Percentiles rank a stretch among this genome's conserved stretches.
Evolutionary conservation across 2,888 invertebrate genomes (phyloP).

Genomic region (Tribolium freemani): DNA sequence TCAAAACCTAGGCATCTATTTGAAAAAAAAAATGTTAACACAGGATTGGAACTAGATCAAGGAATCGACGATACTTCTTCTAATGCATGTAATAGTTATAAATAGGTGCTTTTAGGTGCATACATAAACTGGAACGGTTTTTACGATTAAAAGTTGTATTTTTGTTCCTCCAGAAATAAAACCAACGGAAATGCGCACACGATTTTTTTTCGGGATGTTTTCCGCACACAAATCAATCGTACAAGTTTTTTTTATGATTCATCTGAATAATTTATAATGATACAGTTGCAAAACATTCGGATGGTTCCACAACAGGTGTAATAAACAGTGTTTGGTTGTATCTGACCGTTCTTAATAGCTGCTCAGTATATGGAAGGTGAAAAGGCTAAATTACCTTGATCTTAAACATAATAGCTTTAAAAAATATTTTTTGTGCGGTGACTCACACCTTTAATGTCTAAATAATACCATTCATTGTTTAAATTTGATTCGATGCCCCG

Average conservation of each 20-base stretch:
- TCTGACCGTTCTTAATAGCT: no score
- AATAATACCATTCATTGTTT: neutral
- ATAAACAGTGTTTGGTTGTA: no score
- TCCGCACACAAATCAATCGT: no score
- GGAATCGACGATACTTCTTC: conserved; percentile 9
- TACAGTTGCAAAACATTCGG: no score
- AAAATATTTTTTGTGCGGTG: conserved; percentile 2
- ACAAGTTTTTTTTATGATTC: no score
- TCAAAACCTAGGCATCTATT: conserved; percentile 7
- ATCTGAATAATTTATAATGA: no score
- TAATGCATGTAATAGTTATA: conserved; percentile 12
- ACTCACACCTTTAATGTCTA: conserved; percentile 1
- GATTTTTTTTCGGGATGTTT: no score
- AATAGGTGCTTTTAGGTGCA: conserved; percentile 15
- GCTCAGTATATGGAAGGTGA: neutral
- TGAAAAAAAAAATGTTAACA: conserved; percentile 2
- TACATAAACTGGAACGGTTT: conserved; percentile 2
- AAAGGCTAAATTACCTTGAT: conserved; percentile 17
- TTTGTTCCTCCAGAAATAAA: conserved; percentile 13
- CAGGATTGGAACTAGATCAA: conserved; percentile 25
- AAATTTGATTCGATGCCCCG: no score
- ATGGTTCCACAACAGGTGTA: no score
- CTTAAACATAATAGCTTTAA: neutral
- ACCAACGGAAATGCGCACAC: neutral
- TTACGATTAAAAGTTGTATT: conserved; percentile 12